Base-by-base conservation (phyloP, 2,113 vertebrate species). In the Chaenogobius annularis region DNA sequence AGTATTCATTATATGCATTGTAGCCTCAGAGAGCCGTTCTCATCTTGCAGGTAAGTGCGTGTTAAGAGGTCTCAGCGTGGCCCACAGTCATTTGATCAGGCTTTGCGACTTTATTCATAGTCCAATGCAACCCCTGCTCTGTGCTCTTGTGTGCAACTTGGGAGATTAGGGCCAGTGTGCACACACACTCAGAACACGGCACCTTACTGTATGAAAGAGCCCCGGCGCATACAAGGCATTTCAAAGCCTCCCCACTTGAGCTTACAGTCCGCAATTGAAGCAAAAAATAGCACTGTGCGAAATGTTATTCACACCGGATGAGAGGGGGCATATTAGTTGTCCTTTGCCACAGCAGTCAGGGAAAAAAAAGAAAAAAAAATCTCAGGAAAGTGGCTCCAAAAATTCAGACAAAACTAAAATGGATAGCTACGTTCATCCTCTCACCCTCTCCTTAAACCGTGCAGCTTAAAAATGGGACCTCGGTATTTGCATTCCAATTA, bases 401-500 rank as follows among this genome's bases (percentile, higher is more conserved):
- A 80, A 74, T 61, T 78, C 68, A 59, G 70, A 73, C 44, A 43
- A 62, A 77, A 82, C 61, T 44, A 82, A 87, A 54, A 73, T 69
- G 71, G 77, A 66, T 76, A 87, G 74, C 81, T 83, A 71, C 68
- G 84, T 80, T 77, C 78, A 73, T 66, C 68, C 79, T 23, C 59
- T 23, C 75, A 72, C 55, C 66, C 82, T 73, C 78, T 78, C 77
- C 73, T 85, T 78, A 92, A 90, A 91, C 82, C 80, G 71, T 31
- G 70, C 31, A 68, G 88, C 90, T 92, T 92, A 90, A 91, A 61
- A 91, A 88, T 73, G 77, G 78, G 83, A 89, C 79, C 70, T 80
- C 70, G 55, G 78, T 81, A 91, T 93, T 92, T 94, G 90, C 88
- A 91, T 92, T 90, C 77, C 83, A 90, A 90, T 91, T 90, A 89